Evolutionary conservation across 2,113 vertebrate species (phyloP), one percentile per base, ranked within the genome.

Genomic region (Ochotona curzoniae): DNA sequence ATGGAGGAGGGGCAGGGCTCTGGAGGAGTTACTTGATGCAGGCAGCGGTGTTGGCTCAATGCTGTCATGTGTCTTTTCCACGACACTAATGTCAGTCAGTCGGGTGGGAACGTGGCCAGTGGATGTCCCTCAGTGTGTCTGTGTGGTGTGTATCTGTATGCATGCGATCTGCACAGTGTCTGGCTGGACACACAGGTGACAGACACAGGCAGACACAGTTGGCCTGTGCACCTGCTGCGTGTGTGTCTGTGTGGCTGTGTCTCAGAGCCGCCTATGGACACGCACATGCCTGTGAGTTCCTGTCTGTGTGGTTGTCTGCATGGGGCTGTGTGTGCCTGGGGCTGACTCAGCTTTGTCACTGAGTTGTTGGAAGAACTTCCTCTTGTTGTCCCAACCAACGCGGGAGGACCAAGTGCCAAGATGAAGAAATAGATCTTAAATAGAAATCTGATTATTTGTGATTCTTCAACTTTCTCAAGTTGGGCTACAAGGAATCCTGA

Each of bases 241-340:
- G 10, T 13, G 25, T 60, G 1, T 25, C 15, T 14, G 9, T 30
- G 60, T 44, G n/a, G 4, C 13, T 35, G 70, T 26, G 10, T 57
- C 13, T 44, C 38, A 44, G 38, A 44, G 38, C 38, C 6, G 38
- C 38, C 38, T 44, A 44, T 44, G 38, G 38, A 44, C 38, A 44
- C 6, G 38, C 38, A 44, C 38, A 3, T 70, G 5, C 21, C 2
- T 49, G 66, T 17, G 3, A 11, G 15, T 20, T 23, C 5, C 10
- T 15, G 30, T 26, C 63, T 32, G 26, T 32, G 26, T 20, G 6
- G 44, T 2, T 38, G 57, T 73, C 38, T 17, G 0, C 5, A 2
- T 0, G 2, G 1, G 0, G 23, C 15, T 20, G 1, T 64, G 28
- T 76, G 18, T 57, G 38, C 32, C 25, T 44, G 38, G 9, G 3